Evolutionary conservation across 2,888 invertebrate species (phyloP).

Genomic region (Onthophagus sagittarius): DNA sequence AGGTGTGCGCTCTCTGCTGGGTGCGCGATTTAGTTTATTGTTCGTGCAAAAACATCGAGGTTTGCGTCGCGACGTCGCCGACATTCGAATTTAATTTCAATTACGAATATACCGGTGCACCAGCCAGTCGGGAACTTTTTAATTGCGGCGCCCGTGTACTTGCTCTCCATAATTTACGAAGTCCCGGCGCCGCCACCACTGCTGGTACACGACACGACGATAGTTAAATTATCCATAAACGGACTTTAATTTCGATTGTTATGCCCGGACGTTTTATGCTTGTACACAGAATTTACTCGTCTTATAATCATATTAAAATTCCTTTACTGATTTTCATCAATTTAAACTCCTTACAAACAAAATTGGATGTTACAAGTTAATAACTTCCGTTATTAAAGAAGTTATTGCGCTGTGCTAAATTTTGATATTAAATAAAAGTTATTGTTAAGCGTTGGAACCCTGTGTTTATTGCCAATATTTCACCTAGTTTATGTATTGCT

Average conservation of each 20-base stretch:
- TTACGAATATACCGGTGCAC: conserved; percentile 3
- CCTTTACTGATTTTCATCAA: background rate
- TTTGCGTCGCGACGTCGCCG: background rate
- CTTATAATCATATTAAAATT: background rate
- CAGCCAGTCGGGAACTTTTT: conserved; percentile 1
- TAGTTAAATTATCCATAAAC: background rate
- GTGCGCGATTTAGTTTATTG: background rate
- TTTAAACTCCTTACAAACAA: too few species aligned
- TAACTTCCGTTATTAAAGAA: background rate
- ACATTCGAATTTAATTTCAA: conserved; percentile 6
- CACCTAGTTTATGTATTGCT: background rate
- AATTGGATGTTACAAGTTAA: background rate
- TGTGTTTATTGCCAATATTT: background rate
- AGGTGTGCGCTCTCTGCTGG: background rate
- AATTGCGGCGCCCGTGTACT: background rate
- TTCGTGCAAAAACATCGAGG: background rate
- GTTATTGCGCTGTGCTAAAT: background rate
- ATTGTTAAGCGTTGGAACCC: background rate
- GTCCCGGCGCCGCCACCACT: background rate
- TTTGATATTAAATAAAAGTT: background rate
- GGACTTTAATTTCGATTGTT: background rate
- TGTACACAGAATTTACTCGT: background rate
- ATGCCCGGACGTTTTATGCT: background rate
- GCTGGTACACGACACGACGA: background rate
- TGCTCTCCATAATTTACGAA: background rate